Evolutionary conservation across 2,113 vertebrate species (phyloP), one percentile per base, ranked within the genome.

Genomic region (Brachyhypopomus occidentalis): DNA sequence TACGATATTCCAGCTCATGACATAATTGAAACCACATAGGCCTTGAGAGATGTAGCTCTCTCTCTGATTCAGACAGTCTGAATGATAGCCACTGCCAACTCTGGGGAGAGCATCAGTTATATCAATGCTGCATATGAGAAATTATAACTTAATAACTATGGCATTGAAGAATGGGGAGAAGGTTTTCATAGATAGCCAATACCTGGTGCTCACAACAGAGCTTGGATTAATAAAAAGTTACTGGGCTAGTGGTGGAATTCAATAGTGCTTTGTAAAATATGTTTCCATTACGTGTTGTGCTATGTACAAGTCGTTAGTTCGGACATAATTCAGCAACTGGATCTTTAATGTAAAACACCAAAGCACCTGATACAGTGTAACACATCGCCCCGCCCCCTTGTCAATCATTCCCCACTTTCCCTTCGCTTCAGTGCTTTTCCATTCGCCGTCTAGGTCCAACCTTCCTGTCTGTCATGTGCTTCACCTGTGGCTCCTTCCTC

Each of bases 91-190:
- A 17, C 55, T 5, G 22, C 63, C 17, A 23, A 75, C 30, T 67
- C 63, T 59, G 41, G 23, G 55, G 56, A 62, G 58, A 25, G 75
- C 52, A 34, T 58, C 48, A 36, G 64, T 72, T 48, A 48, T 62
- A 75, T 80, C 73, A 71, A 60, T 20, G 66, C 74, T 22, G 77
- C 67, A 80, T 75, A 80, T 72, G 77, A 76, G 66, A 84, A 76
- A 80, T 72, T 80, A 80, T 80, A 80, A 76, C 77, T 71, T 76
- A 80, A 75, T 84, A 84, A 84, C 66, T 45, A 55, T 56, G 56
- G 27, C 36, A 52, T 63, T 74, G 72, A 75, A 81, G 30, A 81
- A 81, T 45, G 75, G 38, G 6, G 36, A 69, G 60, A 34, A 55
- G 56, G 62, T 67, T 56, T 70, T 70, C 78, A 62, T 72, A 62